Evolutionary conservation across 1,140 invertebrate species (phyloP), one percentile per base, ranked within the genome.

Genomic region (Bombus affinis): DNA sequence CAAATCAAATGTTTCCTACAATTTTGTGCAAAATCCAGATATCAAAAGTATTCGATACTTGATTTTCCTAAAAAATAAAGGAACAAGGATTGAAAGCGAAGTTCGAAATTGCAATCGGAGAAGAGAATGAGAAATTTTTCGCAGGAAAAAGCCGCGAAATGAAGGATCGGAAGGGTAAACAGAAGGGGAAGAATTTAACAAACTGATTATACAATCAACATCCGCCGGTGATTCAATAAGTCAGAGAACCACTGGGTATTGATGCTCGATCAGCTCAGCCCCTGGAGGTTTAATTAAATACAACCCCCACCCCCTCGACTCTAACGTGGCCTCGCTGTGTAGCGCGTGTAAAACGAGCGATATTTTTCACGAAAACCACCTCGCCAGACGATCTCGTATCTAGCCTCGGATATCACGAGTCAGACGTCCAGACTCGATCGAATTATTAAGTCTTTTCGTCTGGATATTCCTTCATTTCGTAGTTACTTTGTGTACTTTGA

Each of bases 271-370:
- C 93, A 92, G 92, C 89, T 62, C 92, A 94, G 90, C 93, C 93
- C 93, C 93, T 89, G 89, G 90, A 93, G 94, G 92, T 94, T 94
- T 95, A 95, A 95, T 95, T 95, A 95, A 95, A 94, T 95, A 94
- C 94, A 95, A 92, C 91, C 90, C 92, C 89, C 90, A 73, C 87
- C 39, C 39, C 0, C 53, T 18, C 35, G 37, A 59, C 28, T 59
- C 37, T 68, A 82, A 57, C 85, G 88, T 77, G n/a, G 88, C 79
- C 72, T 66, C 66, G 83, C 78, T 72, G 59, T 72, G 81, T 76
- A 70, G 77, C 79, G 86, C 78, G 81, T 88, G 84, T 88, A 88
- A 88, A 93, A 90, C 92, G 90, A 91, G 91, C 90, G 89, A 93
- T 93, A 93, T 94, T 93, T 93, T 93, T 93, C 89, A 90, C 92